Evolutionary conservation across 2,888 invertebrate species (phyloP).

Genomic region (Syrphus vitripennis): DNA sequence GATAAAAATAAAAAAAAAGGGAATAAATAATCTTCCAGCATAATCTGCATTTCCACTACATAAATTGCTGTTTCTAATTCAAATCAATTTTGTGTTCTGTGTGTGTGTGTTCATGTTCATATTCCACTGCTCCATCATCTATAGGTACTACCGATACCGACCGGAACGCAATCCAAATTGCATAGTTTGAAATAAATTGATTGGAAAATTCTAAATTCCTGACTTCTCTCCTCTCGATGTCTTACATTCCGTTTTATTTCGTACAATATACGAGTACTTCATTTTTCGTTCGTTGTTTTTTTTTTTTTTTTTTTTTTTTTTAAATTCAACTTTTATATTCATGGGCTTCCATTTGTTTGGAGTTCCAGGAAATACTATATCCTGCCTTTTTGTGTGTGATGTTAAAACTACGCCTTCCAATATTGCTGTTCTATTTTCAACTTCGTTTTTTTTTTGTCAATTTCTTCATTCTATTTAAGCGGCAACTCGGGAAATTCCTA

Average conservation of each 20-base stretch:
- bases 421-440: neutral
- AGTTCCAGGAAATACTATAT: neutral
- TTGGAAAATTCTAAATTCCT: constrained; percentile 69
- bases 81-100: constrained; percentile 30
- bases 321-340: constrained; percentile 27
- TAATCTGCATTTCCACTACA: constrained; percentile 46
- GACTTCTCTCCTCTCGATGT: constrained; percentile 20
- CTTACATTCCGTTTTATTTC: constrained; percentile 19
- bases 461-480: constrained; percentile 24
- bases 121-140: neutral
- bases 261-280: neutral
- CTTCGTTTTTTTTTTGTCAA: neutral
- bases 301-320: constrained; percentile 22
- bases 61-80: constrained; percentile 40
- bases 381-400: neutral
- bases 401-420: constrained; percentile 12
- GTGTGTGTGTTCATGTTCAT: constrained; percentile 7
- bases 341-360: constrained; percentile 23
- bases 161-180: constrained; percentile 65
- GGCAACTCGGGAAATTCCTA: constrained; percentile 42
- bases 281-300: neutral
- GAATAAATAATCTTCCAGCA: neutral
- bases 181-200: constrained; percentile 67
- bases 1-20: neutral
- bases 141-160: neutral